Base-by-base conservation (phyloP, 1,140 invertebrate species). In the Tyrophagus putrescentiae region DNA sequence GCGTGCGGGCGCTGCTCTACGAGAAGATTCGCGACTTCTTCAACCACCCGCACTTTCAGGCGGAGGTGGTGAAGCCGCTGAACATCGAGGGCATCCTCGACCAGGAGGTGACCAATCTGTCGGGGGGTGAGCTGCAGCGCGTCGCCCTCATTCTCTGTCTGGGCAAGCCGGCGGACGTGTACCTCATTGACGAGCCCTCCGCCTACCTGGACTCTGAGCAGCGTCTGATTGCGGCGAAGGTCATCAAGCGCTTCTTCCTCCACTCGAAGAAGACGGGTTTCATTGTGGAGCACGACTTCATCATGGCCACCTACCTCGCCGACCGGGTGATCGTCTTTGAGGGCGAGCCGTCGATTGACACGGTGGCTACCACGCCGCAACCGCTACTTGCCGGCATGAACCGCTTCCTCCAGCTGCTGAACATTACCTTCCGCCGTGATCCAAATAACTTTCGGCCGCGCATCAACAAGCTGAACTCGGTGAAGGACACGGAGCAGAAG, bases 241-340 rank as follows among this genome's bases (percentile, higher is more conserved):
- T 68, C 48, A 71, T 57, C 68, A 95, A 69, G 57, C 31, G 93
- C 65, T 98, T 96, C 71, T 96, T 99, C 73, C 76, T 99, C 36
- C 95, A 99, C 70, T 90, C 95, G 0, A 99, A 99, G 76, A 95
- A 97, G 72, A 99, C 95, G 28, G 96, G 93, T 29, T 99, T 99
- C 73, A 84, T 99, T 29, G 96, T 99, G 0, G 96, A 99, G 79
- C 96, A 99, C 82, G 96, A 99, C 80, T 98, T 98, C 70, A 99
- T 99, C 57, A 99, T 99, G 96, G 93, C 94, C 2, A 98, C 96
- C 0, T 99, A 99, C 75, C 77, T 99, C 39, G 93, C 96, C 16
- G 96, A 99, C 75, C 79, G 95, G 54, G 96, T 99, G 0, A 96
- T 99, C 67, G 94, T 98, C 23, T 98, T 99, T 73, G 94, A 98